Evolutionary conservation across 2,797 vertebrate species (phyloP).

Genomic region (Sebastes itinus): DNA sequence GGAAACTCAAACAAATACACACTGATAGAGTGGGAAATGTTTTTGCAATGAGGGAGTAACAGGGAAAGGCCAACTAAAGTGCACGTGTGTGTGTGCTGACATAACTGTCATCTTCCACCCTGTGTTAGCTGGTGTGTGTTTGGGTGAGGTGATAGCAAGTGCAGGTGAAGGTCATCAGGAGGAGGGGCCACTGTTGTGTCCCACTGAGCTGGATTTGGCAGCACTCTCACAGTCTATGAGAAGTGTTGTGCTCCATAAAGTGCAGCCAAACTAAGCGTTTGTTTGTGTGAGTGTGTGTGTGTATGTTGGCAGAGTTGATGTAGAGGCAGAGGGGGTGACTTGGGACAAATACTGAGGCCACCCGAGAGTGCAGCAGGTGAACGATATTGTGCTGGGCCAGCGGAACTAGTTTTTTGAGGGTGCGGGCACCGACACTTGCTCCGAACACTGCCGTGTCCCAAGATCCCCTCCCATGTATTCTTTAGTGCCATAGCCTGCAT

Average conservation of each 20-base stretch:
- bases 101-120: not conserved
- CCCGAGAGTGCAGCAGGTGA: slow-evolving; percentile 34
- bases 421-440: slow-evolving; percentile 38
- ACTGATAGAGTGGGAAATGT: not conserved
- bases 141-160: slow-evolving; percentile 37
- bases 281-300: slow-evolving; percentile 22
- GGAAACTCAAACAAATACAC: not conserved
- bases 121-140: slow-evolving; percentile 21
- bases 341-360: slow-evolving; percentile 22
- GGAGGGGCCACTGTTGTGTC: slow-evolving; percentile 41
- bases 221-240: slow-evolving; percentile 32
- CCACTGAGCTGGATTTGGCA: slow-evolving; percentile 63
- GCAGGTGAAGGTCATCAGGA: slow-evolving; percentile 67
- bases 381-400: slow-evolving; percentile 48
- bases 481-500: slow-evolving; percentile 60
- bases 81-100: not conserved
- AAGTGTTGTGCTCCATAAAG: slow-evolving; percentile 38
- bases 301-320: slow-evolving; percentile 4
- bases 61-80: not conserved
- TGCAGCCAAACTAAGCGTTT: slow-evolving; percentile 21
- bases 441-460: slow-evolving; percentile 42
- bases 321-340: slow-evolving; percentile 12
- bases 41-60: not conserved
- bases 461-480: slow-evolving; percentile 64
- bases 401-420: slow-evolving; percentile 39